Evolutionary conservation across 2,888 invertebrate species (phyloP), one percentile per base, ranked within the genome.

Genomic region (Ceraclea dissimilis): DNA sequence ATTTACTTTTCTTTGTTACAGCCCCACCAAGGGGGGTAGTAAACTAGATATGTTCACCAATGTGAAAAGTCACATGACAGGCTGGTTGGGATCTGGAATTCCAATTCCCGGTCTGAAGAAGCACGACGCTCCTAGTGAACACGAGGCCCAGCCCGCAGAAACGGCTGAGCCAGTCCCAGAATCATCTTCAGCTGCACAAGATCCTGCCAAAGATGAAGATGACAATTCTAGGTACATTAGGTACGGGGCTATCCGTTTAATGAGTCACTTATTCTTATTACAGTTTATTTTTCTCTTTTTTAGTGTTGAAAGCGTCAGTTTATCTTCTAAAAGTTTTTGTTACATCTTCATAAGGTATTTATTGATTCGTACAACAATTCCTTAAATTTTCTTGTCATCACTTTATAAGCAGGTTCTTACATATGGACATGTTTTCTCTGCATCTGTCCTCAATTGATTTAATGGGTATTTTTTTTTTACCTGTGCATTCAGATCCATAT

Each of bases 141-240:
- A 65, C 21, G 64, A 66, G 20, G 62, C 59, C 19, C 72, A 73
- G 16, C 77, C 79, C 56, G 76, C 62, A 56, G 77, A 81, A 60
- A 69, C 73, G 6, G 66, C 74, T 2, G 74, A 76, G 59, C 72
- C 70, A 16, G 64, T 74, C 56, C 64, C 75, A 56, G 79, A 79
- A 63, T 69, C 71, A 8, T 69, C 70, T 0, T 73, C 74, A 51
- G 66, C 70, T 43, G 67, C 70, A 0, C 76, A 76, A 63, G 71
- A 22, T 56, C 63, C 60, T 66, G 70, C 68, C 60, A 83, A 83
- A 71, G 90, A 91, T 67, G 90, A 92, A 74, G 91, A 92, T 72
- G 90, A 90, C 78, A 89, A 90, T 78, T 88, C 88, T 75, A 88
- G 88, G 88, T 88, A 83, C 77, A 82, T 77, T 82, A 83, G 82